A percentile compares a stretch with the other conserved stretches of the same genome.
Evolutionary conservation across 2,888 invertebrate genomes (phyloP).

Genomic region (Acanthoscelides obtectus): DNA sequence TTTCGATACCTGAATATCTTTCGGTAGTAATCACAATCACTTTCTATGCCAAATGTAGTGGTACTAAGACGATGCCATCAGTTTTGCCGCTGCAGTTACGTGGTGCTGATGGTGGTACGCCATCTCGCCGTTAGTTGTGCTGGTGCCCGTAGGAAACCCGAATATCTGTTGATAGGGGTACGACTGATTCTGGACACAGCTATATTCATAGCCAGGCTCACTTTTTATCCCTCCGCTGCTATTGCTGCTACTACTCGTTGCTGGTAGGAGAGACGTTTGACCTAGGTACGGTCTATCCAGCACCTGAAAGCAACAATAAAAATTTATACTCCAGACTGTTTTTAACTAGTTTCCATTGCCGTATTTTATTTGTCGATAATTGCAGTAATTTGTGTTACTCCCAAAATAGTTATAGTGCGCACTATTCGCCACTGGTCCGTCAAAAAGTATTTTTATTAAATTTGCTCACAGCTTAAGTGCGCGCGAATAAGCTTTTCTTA

Average conservation of each 20-base stretch:
- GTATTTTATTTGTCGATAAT: too few species aligned
- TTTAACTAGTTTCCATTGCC: too few species aligned
- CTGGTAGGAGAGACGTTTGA: conserved; percentile 54
- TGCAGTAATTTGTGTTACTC: too few species aligned
- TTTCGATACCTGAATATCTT: too few species aligned
- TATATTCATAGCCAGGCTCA: conserved; percentile 47
- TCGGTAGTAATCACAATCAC: too few species aligned
- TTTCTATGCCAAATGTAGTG: neutral
- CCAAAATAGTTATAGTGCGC: too few species aligned
- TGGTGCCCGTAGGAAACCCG: conserved; percentile 40
- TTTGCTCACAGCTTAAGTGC: too few species aligned
- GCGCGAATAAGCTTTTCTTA: too few species aligned
- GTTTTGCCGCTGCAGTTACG: conserved; percentile 77
- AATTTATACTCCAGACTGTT: too few species aligned
- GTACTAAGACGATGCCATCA: conserved; percentile 74
- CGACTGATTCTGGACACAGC: conserved; percentile 43
- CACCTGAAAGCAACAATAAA: neutral
- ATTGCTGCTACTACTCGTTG: conserved; percentile 17
- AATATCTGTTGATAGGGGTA: conserved; percentile 55
- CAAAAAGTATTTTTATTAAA: too few species aligned
- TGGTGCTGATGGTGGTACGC: conserved; percentile 82
- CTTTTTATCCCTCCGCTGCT: conserved; percentile 45
- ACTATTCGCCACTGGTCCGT: too few species aligned
- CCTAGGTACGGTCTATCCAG: conserved; percentile 51
- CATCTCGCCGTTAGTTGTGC: conserved; percentile 52